Conservation (phyloP, 2,113 vertebrate genomes). For the Polyodon spathula region DNA sequence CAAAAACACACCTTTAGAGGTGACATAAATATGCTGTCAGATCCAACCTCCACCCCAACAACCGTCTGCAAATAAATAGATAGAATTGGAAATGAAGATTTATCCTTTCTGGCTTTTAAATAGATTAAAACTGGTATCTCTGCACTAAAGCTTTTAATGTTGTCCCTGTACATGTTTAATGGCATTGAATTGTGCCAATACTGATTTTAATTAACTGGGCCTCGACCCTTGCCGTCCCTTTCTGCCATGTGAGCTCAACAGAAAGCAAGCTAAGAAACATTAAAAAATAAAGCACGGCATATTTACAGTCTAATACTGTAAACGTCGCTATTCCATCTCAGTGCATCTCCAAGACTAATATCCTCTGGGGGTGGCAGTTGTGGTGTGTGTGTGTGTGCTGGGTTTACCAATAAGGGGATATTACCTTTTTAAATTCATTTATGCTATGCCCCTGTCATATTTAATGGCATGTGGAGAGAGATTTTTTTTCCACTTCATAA, state of each 20-base stretch:
- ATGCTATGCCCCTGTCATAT: slow-evolving; percentile 21
- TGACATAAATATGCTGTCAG: too few relatives aligned
- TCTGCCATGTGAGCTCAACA: neutral
- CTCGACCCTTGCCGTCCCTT: neutral
- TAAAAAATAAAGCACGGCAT: neutral
- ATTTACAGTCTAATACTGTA: neutral
- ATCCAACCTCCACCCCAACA: too few relatives aligned
- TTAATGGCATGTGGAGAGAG: slow-evolving; percentile 24
- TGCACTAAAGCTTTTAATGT: slow-evolving; percentile 8
- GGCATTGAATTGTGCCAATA: slow-evolving; percentile 11
- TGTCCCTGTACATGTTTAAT: neutral
- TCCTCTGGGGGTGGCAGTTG: neutral
- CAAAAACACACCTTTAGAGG: too few relatives aligned
- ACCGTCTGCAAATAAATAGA: slow-evolving; percentile 2
- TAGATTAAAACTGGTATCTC: slow-evolving; percentile 16
- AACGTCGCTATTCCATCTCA: slow-evolving; percentile 4
- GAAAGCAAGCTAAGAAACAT: neutral
- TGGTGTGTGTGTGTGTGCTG: neutral
- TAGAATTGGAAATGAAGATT: slow-evolving; percentile 12
- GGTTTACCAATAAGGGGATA: slow-evolving; percentile 21
- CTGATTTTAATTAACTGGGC: slow-evolving; percentile 1
- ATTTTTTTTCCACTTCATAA: slow-evolving; percentile 13
- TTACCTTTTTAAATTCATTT: slow-evolving; percentile 29
- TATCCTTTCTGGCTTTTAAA: slow-evolving; percentile 11
- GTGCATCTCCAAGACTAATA: neutral